A percentile compares a stretch with the other conserved stretches of the same genome.
Conservation (phyloP, 2,888 invertebrate genomes). For the Cataglyphis albicans region DNA sequence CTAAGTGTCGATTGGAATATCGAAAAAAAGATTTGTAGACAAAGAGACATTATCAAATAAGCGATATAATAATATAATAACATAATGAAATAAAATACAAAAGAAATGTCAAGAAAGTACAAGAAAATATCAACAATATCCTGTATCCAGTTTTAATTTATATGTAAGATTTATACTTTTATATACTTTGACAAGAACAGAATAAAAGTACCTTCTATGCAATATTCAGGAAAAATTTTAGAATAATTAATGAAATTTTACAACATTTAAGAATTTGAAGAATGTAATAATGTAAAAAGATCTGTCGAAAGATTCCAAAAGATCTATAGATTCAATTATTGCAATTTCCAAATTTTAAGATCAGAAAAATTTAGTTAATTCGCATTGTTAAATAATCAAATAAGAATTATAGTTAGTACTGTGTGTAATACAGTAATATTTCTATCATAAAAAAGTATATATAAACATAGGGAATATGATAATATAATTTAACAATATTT, state of each 20-base stretch:
- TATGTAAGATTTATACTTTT: conserved; percentile 24
- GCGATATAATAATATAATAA: conserved; percentile 1
- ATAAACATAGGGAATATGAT: background rate
- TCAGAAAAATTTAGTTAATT: background rate
- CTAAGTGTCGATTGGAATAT: conserved; percentile 3
- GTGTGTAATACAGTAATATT: background rate
- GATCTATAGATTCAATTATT: background rate
- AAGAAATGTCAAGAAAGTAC: conserved; percentile 1
- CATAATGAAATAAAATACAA: background rate
- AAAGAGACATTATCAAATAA: conserved; percentile 5
- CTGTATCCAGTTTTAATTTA: background rate
- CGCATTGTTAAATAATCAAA: background rate
- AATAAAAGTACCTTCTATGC: background rate
- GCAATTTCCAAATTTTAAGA: background rate
- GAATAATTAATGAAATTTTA: conserved; percentile 19
- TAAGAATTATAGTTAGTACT: conserved; percentile 2
- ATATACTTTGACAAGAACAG: background rate
- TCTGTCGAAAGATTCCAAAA: background rate
- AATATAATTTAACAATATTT: background rate
- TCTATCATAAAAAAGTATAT: background rate
- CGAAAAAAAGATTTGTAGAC: conserved; percentile 8
- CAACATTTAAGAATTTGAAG: background rate
- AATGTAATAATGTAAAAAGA: background rate
- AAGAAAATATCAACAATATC: conserved; percentile 1
- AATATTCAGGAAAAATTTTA: background rate